Evolutionary conservation across 2,888 invertebrate genomes (phyloP), one percentile per base, ranked within the genome.

Genomic region (Rhodophaea formosa): DNA sequence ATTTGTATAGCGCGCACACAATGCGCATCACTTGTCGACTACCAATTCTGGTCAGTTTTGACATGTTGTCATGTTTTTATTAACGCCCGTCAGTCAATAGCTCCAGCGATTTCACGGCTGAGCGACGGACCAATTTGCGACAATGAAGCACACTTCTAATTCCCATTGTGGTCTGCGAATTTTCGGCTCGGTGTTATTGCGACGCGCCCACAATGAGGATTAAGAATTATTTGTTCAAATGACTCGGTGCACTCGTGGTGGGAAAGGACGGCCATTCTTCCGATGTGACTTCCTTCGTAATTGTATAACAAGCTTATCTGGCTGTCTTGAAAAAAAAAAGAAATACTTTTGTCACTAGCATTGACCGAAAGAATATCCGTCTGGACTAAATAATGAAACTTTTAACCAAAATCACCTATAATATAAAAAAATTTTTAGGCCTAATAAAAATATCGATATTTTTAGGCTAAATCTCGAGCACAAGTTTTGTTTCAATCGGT

Each of bases 11-110:
- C 59, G 59, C 59, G 58, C 64, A 69, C 78, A 90, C 88, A 90
- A 90, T 77, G 77, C 74, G 58, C 82, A 68, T 88, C 89, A 88
- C 88, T 89, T 88, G 88, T 88, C 85, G 81, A 78, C 82, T 77
- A 80, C 86, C 74, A 87, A 87, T 86, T 85, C 86, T 87, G 85
- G 84, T 85, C 87, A 88, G 89, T 90, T 90, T 86, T 90, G 90
- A 90, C 90, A 89, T 79, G 81, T 88, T 82, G 88, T 89, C 89
- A 87, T 89, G 90, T 90, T 90, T 87, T 89, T 89, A 85, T 86
- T 84, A 83, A 87, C 86, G 87, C 79, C 83, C 79, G 82, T 23
- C 77, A 82, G 82, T 85, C 85, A 84, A 77, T 80, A 77, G 75
- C 69, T 75, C 75, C 72, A 75, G 23, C 72, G 72, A 84, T 86